phyloP scores from a whole-genome alignment of 92 coral and sea anemone genomes.

The Heteractis magnifica region DNA sequence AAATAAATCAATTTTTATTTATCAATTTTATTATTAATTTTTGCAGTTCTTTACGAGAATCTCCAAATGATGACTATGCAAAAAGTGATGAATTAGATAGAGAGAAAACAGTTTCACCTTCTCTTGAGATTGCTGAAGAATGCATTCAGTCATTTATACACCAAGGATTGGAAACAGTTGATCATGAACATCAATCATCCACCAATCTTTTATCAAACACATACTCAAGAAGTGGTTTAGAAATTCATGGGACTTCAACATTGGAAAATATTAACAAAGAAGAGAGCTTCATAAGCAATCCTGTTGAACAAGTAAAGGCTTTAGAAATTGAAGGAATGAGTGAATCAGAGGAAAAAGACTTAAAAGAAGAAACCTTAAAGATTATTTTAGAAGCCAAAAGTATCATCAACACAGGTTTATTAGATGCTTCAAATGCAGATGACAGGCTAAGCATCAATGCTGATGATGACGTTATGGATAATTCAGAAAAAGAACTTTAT shows the following conservation, averaged over 20 bases:
- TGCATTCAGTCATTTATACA: conserved; percentile 22
- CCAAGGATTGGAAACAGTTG: conserved; percentile 13
- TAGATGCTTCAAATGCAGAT: neutral
- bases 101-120: conserved; percentile 3
- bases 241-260: neutral
- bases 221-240: neutral
- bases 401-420: neutral
- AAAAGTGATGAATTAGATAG: conserved; percentile 22
- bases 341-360: neutral
- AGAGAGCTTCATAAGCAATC: neutral
- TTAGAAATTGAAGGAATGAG: neutral
- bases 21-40: neutral
- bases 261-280: neutral
- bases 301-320: neutral
- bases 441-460: conserved; percentile 5
- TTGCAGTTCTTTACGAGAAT: conserved; percentile 17
- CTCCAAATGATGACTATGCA: conserved; percentile 9
- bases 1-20: no score
- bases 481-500: neutral
- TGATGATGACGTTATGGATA: conserved; percentile 9
- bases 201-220: neutral
- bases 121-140: conserved; percentile 24
- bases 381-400: conserved; percentile 2
- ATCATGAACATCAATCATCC: neutral
- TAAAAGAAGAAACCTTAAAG: neutral